These are phyloP conservation scores for Potorous gilbertii DNA, from an alignment of 2,797 vertebrate species.

Conservation along the genomic window DNA sequence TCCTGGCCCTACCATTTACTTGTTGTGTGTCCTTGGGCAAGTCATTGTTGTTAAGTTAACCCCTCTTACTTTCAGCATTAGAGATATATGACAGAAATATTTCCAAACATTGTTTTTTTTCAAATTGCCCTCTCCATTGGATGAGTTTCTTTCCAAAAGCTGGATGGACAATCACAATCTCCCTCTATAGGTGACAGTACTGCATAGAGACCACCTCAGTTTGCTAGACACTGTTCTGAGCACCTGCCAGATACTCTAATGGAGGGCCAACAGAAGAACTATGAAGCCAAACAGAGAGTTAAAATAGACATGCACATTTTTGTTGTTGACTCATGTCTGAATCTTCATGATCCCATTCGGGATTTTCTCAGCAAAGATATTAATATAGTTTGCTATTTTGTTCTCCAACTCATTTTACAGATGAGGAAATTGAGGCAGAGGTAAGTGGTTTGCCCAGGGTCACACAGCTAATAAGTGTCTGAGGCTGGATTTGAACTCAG, in stretches of 20 bases:
- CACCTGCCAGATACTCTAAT: not conserved
- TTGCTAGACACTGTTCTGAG: not conserved
- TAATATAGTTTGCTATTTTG: no score
- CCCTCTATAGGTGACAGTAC: not conserved
- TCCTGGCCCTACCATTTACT: not conserved
- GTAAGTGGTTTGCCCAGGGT: no score
- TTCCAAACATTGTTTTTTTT: not conserved
- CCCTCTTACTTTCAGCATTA: not conserved
- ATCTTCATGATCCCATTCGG: no score
- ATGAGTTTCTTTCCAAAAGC: not conserved
- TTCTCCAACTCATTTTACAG: no score
- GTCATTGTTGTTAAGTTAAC: not conserved
- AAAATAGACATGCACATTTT: not conserved
- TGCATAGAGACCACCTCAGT: not conserved
- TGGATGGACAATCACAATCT: not conserved
- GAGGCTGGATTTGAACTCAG: no score
- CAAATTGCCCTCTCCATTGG: not conserved
- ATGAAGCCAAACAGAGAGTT: constrained; percentile 1
- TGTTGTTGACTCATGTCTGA: no score
- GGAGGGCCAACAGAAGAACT: not conserved
- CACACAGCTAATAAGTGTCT: no score
- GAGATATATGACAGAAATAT: not conserved
- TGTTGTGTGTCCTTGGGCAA: not conserved
- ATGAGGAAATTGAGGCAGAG: no score
- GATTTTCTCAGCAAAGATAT: no score